Evolutionary conservation across 2,113 vertebrate genomes (phyloP).

Genomic region (Callithrix jacchus): DNA sequence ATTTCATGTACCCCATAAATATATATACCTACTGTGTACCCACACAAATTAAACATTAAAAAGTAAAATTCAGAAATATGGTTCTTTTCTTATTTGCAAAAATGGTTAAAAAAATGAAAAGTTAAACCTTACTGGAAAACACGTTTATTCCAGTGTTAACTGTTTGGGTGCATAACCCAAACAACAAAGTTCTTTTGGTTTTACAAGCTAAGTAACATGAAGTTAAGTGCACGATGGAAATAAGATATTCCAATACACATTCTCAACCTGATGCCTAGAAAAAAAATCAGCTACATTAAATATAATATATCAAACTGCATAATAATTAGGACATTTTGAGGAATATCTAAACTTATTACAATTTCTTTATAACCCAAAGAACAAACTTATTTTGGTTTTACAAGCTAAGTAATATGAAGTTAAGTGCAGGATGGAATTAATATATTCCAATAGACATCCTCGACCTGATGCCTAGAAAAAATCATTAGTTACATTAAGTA

Average conservation of each 20-base stretch:
- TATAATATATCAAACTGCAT: background rate
- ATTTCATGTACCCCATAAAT: too few relatives aligned
- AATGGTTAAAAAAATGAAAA: slow-evolving; percentile 37
- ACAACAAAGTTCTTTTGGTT: slow-evolving; percentile 29
- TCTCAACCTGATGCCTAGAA: background rate
- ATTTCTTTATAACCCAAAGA: slow-evolving; percentile 22
- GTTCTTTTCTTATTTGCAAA: slow-evolving; percentile 14
- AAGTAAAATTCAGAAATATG: background rate
- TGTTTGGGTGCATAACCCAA: background rate
- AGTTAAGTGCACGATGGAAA: background rate
- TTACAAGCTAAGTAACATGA: background rate
- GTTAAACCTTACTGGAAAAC: slow-evolving; percentile 7
- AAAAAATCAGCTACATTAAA: slow-evolving; percentile 2
- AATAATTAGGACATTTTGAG: slow-evolving; percentile 24
- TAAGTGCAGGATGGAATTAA: background rate
- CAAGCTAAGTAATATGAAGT: background rate
- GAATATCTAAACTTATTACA: background rate
- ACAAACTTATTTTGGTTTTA: slow-evolving; percentile 32
- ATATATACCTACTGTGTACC: too few relatives aligned
- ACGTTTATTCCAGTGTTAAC: background rate
- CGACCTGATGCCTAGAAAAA: background rate
- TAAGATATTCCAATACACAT: slow-evolving; percentile 37
- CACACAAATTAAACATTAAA: too few relatives aligned
- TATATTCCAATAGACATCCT: slow-evolving; percentile 29
- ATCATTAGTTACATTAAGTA: background rate